Percentiles rank a stretch among this genome's conserved stretches.
Conservation (phyloP, 2,113 vertebrate genomes). For the Chloropsis hardwickii region DNA sequence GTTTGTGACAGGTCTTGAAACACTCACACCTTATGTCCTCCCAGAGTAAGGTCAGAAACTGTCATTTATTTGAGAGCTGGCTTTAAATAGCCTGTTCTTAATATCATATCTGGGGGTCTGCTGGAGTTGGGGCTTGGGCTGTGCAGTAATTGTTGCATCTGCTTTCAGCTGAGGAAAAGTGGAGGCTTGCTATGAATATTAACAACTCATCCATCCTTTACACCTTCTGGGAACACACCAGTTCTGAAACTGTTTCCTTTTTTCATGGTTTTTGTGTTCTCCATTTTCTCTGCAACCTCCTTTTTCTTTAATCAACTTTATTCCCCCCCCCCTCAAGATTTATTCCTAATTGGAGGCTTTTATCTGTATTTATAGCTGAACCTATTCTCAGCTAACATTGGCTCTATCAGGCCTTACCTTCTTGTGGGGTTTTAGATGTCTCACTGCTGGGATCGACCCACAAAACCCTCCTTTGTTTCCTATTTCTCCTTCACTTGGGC, state of each 20-base stretch:
- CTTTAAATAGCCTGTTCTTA: not conserved
- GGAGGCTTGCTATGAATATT: conserved; percentile 61
- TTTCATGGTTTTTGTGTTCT: not conserved
- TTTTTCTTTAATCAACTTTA: not conserved
- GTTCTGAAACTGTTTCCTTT: conserved; percentile 34
- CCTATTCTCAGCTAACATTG: not conserved
- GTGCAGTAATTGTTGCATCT: conserved; percentile 50
- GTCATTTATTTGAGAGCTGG: conserved; percentile 13
- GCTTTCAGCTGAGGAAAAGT: conserved; percentile 46
- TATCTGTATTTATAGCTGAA: not conserved
- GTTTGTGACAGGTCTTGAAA: conserved; percentile 61
- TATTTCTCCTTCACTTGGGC: not conserved
- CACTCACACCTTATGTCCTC: conserved; percentile 48
- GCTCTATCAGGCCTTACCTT: not conserved
- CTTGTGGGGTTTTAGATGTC: not conserved
- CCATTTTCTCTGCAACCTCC: conserved; percentile 9
- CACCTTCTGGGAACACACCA: conserved; percentile 50
- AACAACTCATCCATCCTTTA: conserved; percentile 54
- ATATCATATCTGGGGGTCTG: conserved; percentile 24
- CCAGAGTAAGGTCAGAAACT: conserved; percentile 41
- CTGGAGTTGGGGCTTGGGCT: conserved; percentile 41
- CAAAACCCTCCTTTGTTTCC: not conserved
- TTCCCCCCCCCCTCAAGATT: not conserved
- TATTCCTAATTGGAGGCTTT: not conserved
- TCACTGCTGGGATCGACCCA: not conserved